A percentile compares a stretch with the other conserved stretches of the same genome.
Evolutionary conservation across 2,113 vertebrate genomes (phyloP).

Genomic region (Balaenoptera acutorostrata): DNA sequence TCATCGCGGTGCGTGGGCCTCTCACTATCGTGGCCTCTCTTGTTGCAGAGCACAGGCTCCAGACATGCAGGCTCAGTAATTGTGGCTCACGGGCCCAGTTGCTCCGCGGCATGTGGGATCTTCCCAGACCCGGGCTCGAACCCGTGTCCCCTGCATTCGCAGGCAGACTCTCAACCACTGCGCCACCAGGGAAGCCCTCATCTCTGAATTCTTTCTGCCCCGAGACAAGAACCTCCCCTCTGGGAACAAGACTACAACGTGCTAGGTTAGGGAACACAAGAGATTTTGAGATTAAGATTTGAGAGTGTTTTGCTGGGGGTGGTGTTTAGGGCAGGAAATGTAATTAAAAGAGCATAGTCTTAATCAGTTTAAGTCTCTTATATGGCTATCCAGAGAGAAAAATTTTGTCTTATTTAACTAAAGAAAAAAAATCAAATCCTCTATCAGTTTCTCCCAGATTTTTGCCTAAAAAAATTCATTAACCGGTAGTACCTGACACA

Average conservation of each 20-base stretch:
- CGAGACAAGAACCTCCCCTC: not conserved
- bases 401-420: not conserved
- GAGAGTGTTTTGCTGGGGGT: constrained; percentile 8
- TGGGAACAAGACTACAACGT: not conserved
- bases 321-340: not conserved
- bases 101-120: no score
- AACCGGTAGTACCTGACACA: not conserved
- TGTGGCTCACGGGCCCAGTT: no score
- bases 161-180: no score
- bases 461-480: not conserved
- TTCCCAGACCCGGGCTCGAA: no score
- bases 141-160: no score
- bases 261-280: not conserved
- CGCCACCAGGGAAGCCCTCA: no score
- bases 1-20: no score
- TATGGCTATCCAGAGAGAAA: not conserved
- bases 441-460: not conserved
- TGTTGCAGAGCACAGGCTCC: no score
- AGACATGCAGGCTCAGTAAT: no score
- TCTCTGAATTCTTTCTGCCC: not conserved
- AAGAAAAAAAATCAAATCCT: not conserved
- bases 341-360: constrained; percentile 9
- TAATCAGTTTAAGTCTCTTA: not conserved
- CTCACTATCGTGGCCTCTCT: no score
- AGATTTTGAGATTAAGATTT: constrained; percentile 5